Percentiles rank a stretch among this genome's conserved stretches.
phyloP scores from a whole-genome alignment of 2,113 vertebrate genomes.

The Vicugna pacos region DNA sequence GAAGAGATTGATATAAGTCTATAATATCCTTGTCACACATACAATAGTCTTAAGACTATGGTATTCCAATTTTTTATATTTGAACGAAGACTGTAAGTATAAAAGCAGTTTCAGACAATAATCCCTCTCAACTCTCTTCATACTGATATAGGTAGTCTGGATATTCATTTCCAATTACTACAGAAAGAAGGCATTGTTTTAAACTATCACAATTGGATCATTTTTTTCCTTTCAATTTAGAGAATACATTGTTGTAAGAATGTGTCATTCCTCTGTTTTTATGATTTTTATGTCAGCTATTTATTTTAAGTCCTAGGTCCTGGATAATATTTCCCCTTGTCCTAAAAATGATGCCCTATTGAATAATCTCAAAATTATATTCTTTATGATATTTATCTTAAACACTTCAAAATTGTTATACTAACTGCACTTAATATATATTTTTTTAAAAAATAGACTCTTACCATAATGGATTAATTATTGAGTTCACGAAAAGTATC shows the following conservation, averaged over 20 bases:
- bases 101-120: not conserved
- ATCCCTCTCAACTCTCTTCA: not conserved
- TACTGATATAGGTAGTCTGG: not conserved
- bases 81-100: not conserved
- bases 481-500: not conserved
- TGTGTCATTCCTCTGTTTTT: not conserved
- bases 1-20: not conserved
- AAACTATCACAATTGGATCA: not conserved
- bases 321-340: not conserved
- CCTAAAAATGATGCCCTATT: not conserved
- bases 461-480: not conserved
- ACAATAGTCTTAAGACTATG: not conserved
- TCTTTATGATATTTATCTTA: not conserved
- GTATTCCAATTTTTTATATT: not conserved
- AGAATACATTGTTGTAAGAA: not conserved
- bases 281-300: fast-evolving
- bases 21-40: not conserved
- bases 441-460: not conserved
- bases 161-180: not conserved
- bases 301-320: not conserved
- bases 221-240: not conserved
- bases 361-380: not conserved
- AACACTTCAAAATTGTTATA: not conserved
- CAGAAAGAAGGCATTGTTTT: fast-evolving
- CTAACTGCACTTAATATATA: not conserved